These are phyloP conservation scores for Bombus confusus DNA, from an alignment of 1,140 invertebrate genomes.

Conservation along the genomic window DNA sequence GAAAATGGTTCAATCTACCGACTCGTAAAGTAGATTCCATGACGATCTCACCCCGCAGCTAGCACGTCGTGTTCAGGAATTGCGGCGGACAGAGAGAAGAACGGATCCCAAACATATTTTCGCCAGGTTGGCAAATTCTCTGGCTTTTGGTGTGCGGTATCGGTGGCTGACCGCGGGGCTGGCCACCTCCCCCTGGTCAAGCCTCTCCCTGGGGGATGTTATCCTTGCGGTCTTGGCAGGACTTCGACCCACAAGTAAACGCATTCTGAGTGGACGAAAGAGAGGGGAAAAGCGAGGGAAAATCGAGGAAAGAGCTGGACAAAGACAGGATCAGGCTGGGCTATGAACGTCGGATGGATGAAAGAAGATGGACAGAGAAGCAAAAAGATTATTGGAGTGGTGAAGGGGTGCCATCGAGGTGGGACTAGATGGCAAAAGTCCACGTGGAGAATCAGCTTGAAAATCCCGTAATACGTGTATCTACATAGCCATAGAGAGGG, in stretches of 20 bases:
- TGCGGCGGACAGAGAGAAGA: not conserved
- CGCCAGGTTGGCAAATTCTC: slow-evolving; percentile 80
- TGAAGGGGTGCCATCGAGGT: not conserved
- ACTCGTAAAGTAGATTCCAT: slow-evolving; percentile 76
- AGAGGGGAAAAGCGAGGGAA: not conserved
- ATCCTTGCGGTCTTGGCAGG: slow-evolving; percentile 60
- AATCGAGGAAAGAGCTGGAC: not conserved
- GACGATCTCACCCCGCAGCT: slow-evolving; percentile 57
- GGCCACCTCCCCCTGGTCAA: slow-evolving; percentile 54
- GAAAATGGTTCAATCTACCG: slow-evolving; percentile 51
- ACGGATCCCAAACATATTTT: slow-evolving; percentile 80
- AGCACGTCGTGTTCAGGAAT: slow-evolving; percentile 6
- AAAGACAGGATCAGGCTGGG: too few species aligned
- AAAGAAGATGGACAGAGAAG: slow-evolving; percentile 12
- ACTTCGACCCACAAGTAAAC: slow-evolving; percentile 47
- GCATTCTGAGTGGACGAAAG: not conserved
- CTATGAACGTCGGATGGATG: not conserved
- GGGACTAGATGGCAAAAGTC: slow-evolving; percentile 13
- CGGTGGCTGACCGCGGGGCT: slow-evolving; percentile 68
- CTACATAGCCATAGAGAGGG: slow-evolving; percentile 58
- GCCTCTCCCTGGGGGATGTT: slow-evolving; percentile 73
- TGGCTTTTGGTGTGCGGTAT: slow-evolving; percentile 59
- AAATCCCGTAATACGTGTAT: slow-evolving; percentile 66
- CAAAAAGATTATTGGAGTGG: not conserved
- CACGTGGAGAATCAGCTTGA: slow-evolving; percentile 49